Evolutionary conservation across 2,113 vertebrate genomes (phyloP), one percentile per base, ranked within the genome.

Genomic region (Xyliphius kryptos): DNA sequence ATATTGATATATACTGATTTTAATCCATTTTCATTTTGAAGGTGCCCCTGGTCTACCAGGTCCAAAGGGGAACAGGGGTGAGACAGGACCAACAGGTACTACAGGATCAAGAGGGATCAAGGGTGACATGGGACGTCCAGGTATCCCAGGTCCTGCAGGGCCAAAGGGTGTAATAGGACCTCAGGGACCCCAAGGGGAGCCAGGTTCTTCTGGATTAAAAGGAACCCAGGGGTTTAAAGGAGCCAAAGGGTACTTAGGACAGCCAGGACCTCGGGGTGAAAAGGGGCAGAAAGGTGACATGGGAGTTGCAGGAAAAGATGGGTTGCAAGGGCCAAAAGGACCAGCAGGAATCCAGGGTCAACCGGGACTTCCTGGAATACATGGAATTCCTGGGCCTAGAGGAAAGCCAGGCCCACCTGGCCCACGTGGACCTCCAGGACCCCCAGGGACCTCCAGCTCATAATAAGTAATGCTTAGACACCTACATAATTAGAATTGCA

Each of bases 1-100:
- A n/a, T n/a, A n/a, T n/a, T n/a, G n/a, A n/a, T n/a, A n/a, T n/a
- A n/a, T n/a, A n/a, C n/a, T n/a, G n/a, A 10, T 38, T 38, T 38
- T 38, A 38, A 38, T 6, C 36, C 5, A 6, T 38, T 38, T 10
- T 6, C 36, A 38, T 38, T 38, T 56, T 50, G 70, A 60, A 95
- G 93, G 94, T 70, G 77, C 79, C 20, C 90, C 92, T 0, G 94
- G 94, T 63, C 87, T 75, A 50, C 89, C 92, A 1, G 94, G 94
- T 13, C 77, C 86, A 12, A 43, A 12, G 40, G 40, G 40, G 11
- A 43, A 43, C 40, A 43, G 11, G 11, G 40, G 40, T 12, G 40
- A 43, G 1, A n/a, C 71, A 2, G 94, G 94, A 21, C 9, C 74
- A 13, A 77, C 67, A 43, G 94, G 40, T 12, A 8, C 40, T 43